Conservation (phyloP, 1,140 invertebrate species). For the Lutraria rhynchaena region DNA sequence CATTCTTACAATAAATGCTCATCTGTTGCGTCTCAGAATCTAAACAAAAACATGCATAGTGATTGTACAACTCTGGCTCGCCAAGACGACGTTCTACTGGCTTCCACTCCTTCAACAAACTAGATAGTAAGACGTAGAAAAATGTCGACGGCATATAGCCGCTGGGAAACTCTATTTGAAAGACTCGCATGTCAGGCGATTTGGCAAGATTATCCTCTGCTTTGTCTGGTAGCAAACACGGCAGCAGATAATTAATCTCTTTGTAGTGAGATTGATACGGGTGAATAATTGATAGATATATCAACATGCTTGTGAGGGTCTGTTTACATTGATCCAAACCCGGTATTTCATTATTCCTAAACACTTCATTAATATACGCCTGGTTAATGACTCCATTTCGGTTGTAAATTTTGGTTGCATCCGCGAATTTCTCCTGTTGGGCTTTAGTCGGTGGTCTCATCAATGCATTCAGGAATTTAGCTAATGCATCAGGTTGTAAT, state of each 20-base stretch:
- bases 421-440: background rate
- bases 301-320: background rate
- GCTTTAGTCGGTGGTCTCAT: background rate
- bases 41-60: slow-evolving; percentile 8
- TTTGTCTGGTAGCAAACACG: slow-evolving; percentile 8
- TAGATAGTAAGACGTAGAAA: background rate
- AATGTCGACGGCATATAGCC: slow-evolving; percentile 7
- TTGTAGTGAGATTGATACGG: slow-evolving; percentile 4
- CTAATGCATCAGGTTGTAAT: slow-evolving; percentile 3
- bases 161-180: slow-evolving; percentile 5
- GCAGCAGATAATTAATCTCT: background rate
- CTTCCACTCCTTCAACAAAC: slow-evolving; percentile 18
- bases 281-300: background rate
- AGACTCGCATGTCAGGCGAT: background rate
- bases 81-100: background rate
- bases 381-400: slow-evolving; percentile 2
- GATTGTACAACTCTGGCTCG: background rate
- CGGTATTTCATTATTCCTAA: background rate
- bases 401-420: background rate
- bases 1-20: slow-evolving; percentile 5
- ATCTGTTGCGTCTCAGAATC: slow-evolving; percentile 2
- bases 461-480: slow-evolving; percentile 17
- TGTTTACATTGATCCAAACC: background rate
- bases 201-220: background rate
- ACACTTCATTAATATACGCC: background rate